Base-by-base conservation (phyloP, 64 coral and sea anemone genomes). In the Cladopsammia gracilis region DNA sequence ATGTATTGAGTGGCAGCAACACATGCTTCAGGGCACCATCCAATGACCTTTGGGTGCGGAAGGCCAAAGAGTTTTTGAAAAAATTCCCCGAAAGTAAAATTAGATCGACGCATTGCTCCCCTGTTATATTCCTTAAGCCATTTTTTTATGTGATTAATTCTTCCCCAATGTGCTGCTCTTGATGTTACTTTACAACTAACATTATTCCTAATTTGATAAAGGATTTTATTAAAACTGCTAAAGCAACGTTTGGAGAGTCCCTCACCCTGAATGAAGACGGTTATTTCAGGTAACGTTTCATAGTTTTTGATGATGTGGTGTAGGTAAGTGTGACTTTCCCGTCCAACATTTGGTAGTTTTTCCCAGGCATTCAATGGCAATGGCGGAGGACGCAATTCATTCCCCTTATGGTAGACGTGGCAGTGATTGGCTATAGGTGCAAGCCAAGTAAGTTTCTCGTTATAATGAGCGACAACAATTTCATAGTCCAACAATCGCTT, bases 401-500 rank as follows among this genome's bases (percentile, higher is more conserved):
- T 88, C 14, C 94, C 94, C 51, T 96, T 96, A 69, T 96, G 94
- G 62, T 96, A 96, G 14, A 96, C 67, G 43, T 96, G 75, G n/a
- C 51, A 26, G 49, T 91, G 53, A 64, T 80, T 91, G 62, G 94
- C 83, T 73, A 87, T 42, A 4, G 49, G 43, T 43, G 1, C 61
- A 4, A 96, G 16, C 94, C 94, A 96, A 45, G 71, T 68, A 62
- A 96, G 89, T 59, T 76, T 45, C 57, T 96, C 94, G n/a, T 96
- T 78, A 62, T 88, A 96, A 83, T 96, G 90, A 56, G 90, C 89
- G 19, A 96, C 52, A 9, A 96, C 85, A 58, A 92, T 15, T 92
- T 96, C 89, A 24, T 88, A 92, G 58, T 95, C 89, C 20, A 18
- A 14, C 10, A 75, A 80, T 1, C 53, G 50, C 43, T 91, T 23